Evolutionary conservation across 2,888 invertebrate species (phyloP).

Genomic region (Ochlodes sylvanus): DNA sequence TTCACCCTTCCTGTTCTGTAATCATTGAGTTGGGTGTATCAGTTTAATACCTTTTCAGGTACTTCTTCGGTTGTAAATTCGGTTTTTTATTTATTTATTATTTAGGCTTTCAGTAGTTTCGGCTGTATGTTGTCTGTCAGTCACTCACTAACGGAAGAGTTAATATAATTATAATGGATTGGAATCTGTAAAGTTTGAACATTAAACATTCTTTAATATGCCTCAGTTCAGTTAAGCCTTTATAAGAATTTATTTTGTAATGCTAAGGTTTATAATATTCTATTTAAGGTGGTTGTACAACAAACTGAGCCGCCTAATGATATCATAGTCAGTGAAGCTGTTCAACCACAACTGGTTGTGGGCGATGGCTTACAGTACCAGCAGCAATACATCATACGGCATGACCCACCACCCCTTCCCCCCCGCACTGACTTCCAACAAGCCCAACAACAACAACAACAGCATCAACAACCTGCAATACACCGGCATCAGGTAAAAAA

Average conservation of each 20-base stretch:
- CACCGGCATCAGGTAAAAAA: conserved; percentile 65
- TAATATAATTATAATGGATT: no score
- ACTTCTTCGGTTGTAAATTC: no score
- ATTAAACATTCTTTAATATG: no score
- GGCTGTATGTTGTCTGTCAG: no score
- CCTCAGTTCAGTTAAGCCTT: no score
- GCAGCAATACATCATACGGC: conserved; percentile 79
- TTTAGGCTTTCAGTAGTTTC: no score
- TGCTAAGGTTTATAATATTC: not conserved
- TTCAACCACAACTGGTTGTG: conserved; percentile 74
- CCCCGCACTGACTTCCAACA: conserved; percentile 70
- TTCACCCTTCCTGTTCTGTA: no score
- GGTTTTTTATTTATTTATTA: no score
- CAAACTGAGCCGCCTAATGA: conserved; percentile 83
- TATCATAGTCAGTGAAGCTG: conserved; percentile 82
- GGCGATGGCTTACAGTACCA: conserved; percentile 77
- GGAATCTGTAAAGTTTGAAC: no score
- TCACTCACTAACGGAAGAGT: no score
- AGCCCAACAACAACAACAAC: conserved; percentile 56
- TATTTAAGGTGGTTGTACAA: conserved; percentile 77
- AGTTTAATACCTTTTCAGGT: no score
- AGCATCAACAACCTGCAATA: conserved; percentile 54
- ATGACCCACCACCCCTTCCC: conserved; percentile 70
- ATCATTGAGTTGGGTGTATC: no score
- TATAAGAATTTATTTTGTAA: not conserved